Evolutionary conservation across 2,113 vertebrate species (phyloP).

Genomic region (Colinus virginianus): DNA sequence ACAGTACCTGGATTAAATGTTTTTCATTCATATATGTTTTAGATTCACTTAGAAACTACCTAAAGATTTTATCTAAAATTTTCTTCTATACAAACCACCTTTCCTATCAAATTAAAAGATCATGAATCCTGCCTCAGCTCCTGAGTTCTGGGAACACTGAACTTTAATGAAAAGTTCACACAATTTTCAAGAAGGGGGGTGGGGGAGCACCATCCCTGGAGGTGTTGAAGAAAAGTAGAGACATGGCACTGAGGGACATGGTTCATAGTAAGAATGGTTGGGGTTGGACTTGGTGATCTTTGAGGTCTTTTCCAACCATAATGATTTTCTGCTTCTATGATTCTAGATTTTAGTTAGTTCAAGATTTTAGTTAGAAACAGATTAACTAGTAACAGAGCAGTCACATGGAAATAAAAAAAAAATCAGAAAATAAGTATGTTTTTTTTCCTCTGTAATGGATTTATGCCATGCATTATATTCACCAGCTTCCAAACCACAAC

Average conservation of each 20-base stretch:
- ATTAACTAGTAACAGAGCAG: neutral
- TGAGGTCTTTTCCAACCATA: too few species aligned
- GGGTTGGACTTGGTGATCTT: too few species aligned
- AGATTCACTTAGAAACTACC: neutral
- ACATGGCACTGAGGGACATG: too few species aligned
- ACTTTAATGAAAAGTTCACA: neutral
- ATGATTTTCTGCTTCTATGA: too few species aligned
- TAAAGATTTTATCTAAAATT: neutral
- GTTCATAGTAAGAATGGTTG: too few species aligned
- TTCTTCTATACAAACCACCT: neutral
- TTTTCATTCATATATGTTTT: neutral
- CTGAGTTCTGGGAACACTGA: neutral
- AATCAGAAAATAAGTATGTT: neutral
- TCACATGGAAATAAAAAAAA: neutral
- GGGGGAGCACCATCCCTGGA: too few species aligned
- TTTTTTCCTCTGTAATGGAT: neutral
- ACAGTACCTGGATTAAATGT: neutral
- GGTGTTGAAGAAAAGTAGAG: too few species aligned
- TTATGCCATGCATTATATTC: neutral
- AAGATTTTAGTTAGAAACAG: neutral
- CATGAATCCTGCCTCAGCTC: neutral
- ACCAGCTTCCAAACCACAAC: neutral
- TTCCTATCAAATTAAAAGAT: neutral
- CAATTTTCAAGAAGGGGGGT: too few species aligned
- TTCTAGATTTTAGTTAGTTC: too few species aligned